Evolutionary conservation across 2,113 vertebrate species (phyloP).

Genomic region (Lagenorhynchus albirostris): DNA sequence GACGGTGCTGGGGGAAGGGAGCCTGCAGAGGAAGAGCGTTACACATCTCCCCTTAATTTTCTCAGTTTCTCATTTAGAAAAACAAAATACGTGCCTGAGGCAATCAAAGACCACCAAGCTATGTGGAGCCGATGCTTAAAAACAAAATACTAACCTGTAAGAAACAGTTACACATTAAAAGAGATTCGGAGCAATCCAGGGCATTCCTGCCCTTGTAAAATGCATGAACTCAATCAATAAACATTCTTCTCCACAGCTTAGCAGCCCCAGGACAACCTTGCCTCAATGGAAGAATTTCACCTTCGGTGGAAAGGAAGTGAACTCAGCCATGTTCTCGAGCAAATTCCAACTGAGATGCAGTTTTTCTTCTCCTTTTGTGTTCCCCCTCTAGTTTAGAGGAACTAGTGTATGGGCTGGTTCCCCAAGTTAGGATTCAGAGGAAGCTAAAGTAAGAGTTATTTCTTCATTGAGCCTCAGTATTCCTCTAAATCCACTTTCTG

Average conservation of each 20-base stretch:
- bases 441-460: not conserved
- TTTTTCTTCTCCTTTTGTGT: not conserved
- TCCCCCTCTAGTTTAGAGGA: not conserved
- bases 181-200: not conserved
- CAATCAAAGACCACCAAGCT: not conserved
- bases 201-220: conserved; percentile 51
- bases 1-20: not conserved
- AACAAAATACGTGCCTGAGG: conserved; percentile 35
- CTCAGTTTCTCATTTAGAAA: conserved; percentile 35
- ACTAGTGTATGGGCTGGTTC: not conserved
- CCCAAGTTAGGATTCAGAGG: not conserved
- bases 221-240: conserved; percentile 56
- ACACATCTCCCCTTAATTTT: not conserved
- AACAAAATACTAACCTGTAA: conserved; percentile 6
- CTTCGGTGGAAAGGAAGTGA: not conserved
- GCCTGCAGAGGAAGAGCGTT: not conserved
- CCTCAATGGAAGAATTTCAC: not conserved
- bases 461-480: not conserved
- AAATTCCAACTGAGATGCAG: not conserved
- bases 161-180: conserved; percentile 34
- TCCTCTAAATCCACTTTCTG: conserved; percentile 17
- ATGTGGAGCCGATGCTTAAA: not conserved
- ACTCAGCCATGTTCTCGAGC: not conserved
- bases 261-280: not conserved
- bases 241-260: conserved; percentile 33